Percentiles rank a stretch among this genome's conserved stretches.
phyloP scores from a whole-genome alignment of 1,140 invertebrate genomes.

The Sitobion miscanthi region DNA sequence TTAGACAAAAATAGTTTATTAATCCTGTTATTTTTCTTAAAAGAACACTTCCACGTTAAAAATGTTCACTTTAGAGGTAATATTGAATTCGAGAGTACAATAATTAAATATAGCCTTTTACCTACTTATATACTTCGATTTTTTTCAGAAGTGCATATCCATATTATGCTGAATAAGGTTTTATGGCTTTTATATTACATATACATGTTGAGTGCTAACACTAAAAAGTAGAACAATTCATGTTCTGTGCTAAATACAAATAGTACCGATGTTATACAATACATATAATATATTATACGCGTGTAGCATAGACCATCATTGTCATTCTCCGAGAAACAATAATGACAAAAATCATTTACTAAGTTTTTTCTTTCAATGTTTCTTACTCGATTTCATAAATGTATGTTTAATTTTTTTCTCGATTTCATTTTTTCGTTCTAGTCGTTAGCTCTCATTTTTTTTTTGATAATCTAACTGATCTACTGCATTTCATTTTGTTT shows the following conservation, averaged over 20 bases:
- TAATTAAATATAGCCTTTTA: background rate
- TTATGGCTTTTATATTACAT: background rate
- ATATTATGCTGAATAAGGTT: background rate
- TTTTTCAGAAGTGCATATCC: background rate
- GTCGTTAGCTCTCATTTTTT: background rate
- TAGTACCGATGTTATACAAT: background rate
- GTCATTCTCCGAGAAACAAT: background rate
- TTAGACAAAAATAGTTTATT: too few species aligned
- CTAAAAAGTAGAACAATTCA: conserved; percentile 19
- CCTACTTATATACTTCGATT: background rate
- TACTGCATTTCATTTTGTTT: background rate
- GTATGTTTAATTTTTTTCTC: background rate
- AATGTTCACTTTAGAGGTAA: background rate
- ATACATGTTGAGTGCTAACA: background rate
- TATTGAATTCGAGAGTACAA: background rate
- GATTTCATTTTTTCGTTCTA: background rate
- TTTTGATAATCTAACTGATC: background rate
- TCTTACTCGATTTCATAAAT: background rate
- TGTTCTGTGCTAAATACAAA: background rate
- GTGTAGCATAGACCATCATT: background rate
- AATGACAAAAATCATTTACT: background rate
- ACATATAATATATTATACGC: background rate
- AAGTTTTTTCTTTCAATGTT: background rate
- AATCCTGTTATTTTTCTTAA: background rate
- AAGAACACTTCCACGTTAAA: background rate